These are phyloP conservation scores for Atractosteus spatula DNA, from an alignment of 2,113 vertebrate species.

Conservation along the genomic window DNA sequence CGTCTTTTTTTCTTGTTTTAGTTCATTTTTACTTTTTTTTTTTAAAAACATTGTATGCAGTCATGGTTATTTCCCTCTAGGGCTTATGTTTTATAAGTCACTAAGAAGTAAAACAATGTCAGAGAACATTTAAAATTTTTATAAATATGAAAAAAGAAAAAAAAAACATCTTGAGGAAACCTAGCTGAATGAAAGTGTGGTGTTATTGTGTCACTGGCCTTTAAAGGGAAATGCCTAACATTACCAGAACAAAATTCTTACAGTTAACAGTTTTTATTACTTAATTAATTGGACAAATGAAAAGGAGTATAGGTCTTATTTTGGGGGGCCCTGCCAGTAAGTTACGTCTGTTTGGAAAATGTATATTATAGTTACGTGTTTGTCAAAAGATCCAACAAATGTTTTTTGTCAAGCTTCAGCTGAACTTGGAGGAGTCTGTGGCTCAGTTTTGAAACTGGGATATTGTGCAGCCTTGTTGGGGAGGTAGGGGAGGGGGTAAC, in stretches of 20 bases:
- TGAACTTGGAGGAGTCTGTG: too few relatives aligned
- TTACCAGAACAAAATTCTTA: slow-evolving; percentile 24
- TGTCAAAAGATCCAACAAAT: not conserved
- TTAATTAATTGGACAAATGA: slow-evolving; percentile 31
- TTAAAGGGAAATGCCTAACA: slow-evolving; percentile 29
- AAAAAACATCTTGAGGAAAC: slow-evolving; percentile 11
- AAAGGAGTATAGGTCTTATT: slow-evolving; percentile 17
- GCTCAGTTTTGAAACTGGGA: not conserved
- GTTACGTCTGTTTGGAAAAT: not conserved
- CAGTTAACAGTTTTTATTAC: slow-evolving; percentile 16
- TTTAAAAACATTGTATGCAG: slow-evolving; percentile 34
- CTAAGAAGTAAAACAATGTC: slow-evolving; percentile 26
- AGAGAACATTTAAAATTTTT: slow-evolving; percentile 33
- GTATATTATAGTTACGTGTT: not conserved
- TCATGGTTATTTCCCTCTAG: slow-evolving; percentile 30
- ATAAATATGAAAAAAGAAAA: slow-evolving; percentile 24
- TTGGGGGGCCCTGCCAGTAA: not conserved
- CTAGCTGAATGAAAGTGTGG: slow-evolving; percentile 9
- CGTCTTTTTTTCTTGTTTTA: slow-evolving; percentile 14
- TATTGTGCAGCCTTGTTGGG: slow-evolving; percentile 16
- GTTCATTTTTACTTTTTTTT: not conserved
- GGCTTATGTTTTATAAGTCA: slow-evolving; percentile 33
- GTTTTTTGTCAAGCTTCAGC: not conserved
- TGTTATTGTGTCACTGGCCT: slow-evolving; percentile 23
- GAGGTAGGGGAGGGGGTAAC: not conserved